phyloP scores from a whole-genome alignment of 2,113 vertebrate species.

The Vulpes vulpes region DNA sequence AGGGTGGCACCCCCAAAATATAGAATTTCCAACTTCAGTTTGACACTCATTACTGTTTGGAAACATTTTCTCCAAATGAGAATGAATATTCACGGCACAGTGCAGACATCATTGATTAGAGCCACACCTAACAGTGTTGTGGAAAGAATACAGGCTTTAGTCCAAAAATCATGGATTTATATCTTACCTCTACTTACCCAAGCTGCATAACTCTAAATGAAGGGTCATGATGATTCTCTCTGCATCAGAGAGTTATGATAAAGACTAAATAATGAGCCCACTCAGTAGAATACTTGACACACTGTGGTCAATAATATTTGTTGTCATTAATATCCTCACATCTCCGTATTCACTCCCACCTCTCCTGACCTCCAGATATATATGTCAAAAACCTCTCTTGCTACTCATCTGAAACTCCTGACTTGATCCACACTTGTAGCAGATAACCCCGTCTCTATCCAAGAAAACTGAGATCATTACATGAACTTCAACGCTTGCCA shows the following conservation, averaged over 20 bases:
- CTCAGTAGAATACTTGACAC: not conserved
- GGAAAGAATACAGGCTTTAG: not conserved
- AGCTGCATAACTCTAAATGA: not conserved
- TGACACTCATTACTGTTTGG: not conserved
- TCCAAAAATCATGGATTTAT: not conserved
- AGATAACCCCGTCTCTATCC: not conserved
- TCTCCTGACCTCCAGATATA: not conserved
- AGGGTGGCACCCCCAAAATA: not conserved
- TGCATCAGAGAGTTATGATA: not conserved
- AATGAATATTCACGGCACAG: constrained; percentile 4
- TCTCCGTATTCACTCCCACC: not conserved
- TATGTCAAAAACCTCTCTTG: not conserved
- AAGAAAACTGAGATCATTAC: constrained; percentile 6
- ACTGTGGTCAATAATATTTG: not conserved
- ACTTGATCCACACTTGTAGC: not conserved
- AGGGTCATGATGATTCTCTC: not conserved
- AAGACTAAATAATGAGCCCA: not conserved
- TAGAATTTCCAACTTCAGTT: constrained; percentile 10
- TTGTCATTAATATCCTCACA: not conserved
- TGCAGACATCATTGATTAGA: not conserved
- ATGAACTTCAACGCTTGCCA: not conserved
- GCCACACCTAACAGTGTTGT: not conserved
- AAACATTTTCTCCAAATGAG: constrained; percentile 38
- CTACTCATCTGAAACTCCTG: not conserved
- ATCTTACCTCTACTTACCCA: not conserved